Base-by-base conservation (phyloP, 1,140 invertebrate genomes). In the Sitophilus oryzae region DNA sequence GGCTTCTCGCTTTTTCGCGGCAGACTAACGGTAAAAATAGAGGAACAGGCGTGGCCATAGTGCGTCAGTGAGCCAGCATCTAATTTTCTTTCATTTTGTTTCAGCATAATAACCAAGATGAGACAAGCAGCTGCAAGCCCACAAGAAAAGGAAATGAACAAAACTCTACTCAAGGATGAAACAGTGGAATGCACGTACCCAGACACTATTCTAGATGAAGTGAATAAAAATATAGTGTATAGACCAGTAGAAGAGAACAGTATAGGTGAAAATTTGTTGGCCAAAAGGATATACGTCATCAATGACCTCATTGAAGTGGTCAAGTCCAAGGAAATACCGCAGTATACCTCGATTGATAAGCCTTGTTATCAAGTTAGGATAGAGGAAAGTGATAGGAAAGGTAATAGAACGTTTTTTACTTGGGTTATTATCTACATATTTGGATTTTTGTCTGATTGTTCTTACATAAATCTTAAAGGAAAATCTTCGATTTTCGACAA, bases 221-320 rank as follows among this genome's bases (percentile, higher is more conserved):
- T 71, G 0, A 63, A 68, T 22, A 59, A 61, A 50, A 60, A 64
- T 36, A 52, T 69, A 19, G 56, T 59, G 16, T 73, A 66, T 47
- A 56, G 59, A 38, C 57, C 52, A 6, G 51, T 52, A 19, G 65
- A 72, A 46, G 74, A 74, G 23, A 52, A 50, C 15, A 61, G 63
- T 3, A 71, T 73, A 51, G 21, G 51, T 2, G 79, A 86, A 68
- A 76, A 79, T 0, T 63, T 89, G 8, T 74, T 79, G 14, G 71
- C 80, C 0, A 76, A 82, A 2, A 74, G 83, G 16, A 77, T 88
- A 11, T 85, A 80, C 48, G 74, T 88, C 19, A 77, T 85, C 1
- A 84, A 87, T 63, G 84, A 89, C 54, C 88, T 88, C 58, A 77
- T 89, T 18, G 85, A 89, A 60, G 79, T 88, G 2, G 77, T 77